A percentile compares a stretch with the other conserved stretches of the same genome.
Conservation (phyloP, 64 coral and sea anemone genomes). For the Astreopora myriophthalma region DNA sequence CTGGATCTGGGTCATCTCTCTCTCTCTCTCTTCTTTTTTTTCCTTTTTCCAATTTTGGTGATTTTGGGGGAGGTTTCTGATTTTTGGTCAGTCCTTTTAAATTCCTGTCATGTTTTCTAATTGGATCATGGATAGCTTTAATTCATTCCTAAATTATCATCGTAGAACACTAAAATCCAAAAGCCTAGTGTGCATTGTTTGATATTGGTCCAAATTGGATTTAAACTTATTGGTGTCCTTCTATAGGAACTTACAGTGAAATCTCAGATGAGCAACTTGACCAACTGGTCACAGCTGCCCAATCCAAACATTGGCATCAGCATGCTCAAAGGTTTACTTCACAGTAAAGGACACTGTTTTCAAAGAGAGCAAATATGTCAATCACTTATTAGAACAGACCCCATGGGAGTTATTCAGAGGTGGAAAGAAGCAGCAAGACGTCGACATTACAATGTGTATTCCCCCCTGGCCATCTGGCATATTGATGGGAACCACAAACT, state of each 20-base stretch:
- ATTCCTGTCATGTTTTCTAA: not conserved
- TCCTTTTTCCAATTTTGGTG: not conserved
- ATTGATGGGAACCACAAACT: constrained; percentile 37
- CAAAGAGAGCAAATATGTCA: constrained; percentile 62
- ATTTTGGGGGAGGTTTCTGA: not conserved
- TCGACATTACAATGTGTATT: constrained; percentile 52
- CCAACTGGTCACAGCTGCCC: constrained; percentile 7
- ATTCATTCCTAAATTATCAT: not conserved
- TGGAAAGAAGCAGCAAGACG: constrained; percentile 20
- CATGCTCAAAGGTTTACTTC: constrained; percentile 49
- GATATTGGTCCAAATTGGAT: not conserved
- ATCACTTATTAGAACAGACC: constrained; percentile 47
- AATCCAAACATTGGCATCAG: constrained; percentile 50
- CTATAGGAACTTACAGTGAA: constrained; percentile 48
- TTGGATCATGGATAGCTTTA: not conserved
- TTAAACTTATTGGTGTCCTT: not conserved
- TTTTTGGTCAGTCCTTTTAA: not conserved
- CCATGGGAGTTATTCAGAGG: constrained; percentile 24
- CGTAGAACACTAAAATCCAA: not conserved
- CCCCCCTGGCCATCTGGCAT: constrained; percentile 40
- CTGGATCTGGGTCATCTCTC: not conserved
- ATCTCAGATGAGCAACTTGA: constrained; percentile 60
- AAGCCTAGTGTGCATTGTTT: not conserved
- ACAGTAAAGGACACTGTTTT: constrained; percentile 56
- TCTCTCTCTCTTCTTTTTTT: not conserved